Percentiles rank a stretch among this genome's conserved stretches.
Evolutionary conservation across 2,797 vertebrate genomes (phyloP).

Genomic region (Phataginus tricuspis): DNA sequence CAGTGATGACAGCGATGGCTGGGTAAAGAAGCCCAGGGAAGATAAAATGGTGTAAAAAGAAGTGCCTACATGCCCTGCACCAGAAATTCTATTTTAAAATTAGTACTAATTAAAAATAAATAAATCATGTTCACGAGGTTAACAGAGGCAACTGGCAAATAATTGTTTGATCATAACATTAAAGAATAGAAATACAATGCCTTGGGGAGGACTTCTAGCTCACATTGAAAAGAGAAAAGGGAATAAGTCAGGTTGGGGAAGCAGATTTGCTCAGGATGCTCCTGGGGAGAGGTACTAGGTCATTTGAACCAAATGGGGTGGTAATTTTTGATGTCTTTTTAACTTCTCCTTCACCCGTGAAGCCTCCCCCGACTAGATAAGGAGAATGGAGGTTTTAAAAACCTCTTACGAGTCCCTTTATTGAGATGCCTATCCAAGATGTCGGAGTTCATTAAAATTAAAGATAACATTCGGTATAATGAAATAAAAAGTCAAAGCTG

Average conservation of each 20-base stretch:
- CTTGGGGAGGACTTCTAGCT: not conserved
- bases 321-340: not conserved
- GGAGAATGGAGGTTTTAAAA: not conserved
- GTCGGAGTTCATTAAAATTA: not conserved
- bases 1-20: not conserved
- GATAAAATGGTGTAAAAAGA: not conserved
- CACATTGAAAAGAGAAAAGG: not conserved
- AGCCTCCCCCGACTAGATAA: not conserved
- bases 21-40: not conserved
- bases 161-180: not conserved
- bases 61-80: not conserved
- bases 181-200: not conserved
- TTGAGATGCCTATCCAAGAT: not conserved
- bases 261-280: not conserved
- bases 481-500: not conserved
- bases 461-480: not conserved
- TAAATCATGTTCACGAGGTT: not conserved
- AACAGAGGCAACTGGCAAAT: not conserved
- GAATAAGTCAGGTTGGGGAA: not conserved
- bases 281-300: not conserved
- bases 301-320: not conserved
- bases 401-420: not conserved
- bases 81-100: slow-evolving; percentile 20
- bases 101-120: not conserved
- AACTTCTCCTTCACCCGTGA: not conserved